Base-by-base conservation (phyloP, 1,140 invertebrate species). In the Mylabris phalerata region DNA sequence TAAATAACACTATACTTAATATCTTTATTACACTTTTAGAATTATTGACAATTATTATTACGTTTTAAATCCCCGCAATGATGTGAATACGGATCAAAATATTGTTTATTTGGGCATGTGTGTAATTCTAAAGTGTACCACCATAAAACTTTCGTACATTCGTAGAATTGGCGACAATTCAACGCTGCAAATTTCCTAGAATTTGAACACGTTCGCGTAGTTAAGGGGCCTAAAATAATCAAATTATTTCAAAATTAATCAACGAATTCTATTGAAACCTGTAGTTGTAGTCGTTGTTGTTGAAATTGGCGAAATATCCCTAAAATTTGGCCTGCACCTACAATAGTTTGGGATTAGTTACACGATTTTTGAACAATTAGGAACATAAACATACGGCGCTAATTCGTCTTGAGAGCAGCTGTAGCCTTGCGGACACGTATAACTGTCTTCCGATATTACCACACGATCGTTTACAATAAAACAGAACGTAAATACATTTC, bases 71-170 rank as follows among this genome's bases (percentile, higher is more conserved):
- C 7, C 4, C 32, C 7, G 39, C 48, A 50, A 6, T 50, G 32
- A 3, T 5, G 9, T 9, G 27, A 9, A 9, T 4, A 4, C 11
- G 48, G 48, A 41, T 50, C 32, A 50, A 50, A 50, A n/a, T 38
- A 38, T 19, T 50, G 48, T 24, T 40, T 13, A 10, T 40, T 19
- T 1, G 48, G 48, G 27, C 48, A 50, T 2, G 48, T 50, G 47
- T 39, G 39, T 32, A 51, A 26, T 40, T 40, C 6, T 9, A 41
- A 26, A 13, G n/a, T 19, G 24, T 40, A 57, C 46, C 46, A 50
- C 55, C 55, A 57, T 27, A 50, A n/a, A 41, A 57, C 13, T 39
- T 10, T n/a, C 6, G 48, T n/a, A 44, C 55, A 57, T 50, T 57
- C 55, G 7, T 49, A 57, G 47, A 50, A 57, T 39, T 57, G 55